These are phyloP conservation scores for Emydocephalus ijimae DNA, from an alignment of 2,113 vertebrate species.

Conservation along the genomic window DNA sequence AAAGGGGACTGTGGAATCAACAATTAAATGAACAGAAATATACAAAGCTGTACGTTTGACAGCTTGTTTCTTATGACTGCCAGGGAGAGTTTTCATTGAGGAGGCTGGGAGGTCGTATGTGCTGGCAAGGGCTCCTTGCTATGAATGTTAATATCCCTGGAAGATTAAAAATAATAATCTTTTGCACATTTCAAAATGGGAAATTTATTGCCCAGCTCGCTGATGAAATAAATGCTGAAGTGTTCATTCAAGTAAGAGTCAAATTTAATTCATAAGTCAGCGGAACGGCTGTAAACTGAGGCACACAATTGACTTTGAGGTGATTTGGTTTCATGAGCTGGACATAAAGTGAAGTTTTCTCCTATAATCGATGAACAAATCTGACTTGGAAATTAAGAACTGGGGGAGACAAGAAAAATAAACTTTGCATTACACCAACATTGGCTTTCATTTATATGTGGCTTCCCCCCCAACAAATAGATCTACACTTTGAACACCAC, in stretches of 20 bases:
- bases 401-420: too few species aligned
- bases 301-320: background rate
- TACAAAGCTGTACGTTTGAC: constrained; percentile 14
- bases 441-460: background rate
- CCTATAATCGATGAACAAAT: background rate
- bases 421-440: background rate
- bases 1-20: background rate
- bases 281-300: background rate
- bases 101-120: constrained; percentile 25
- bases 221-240: constrained; percentile 38
- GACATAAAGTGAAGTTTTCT: background rate
- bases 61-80: constrained; percentile 10
- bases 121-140: constrained; percentile 45
- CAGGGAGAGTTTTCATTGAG: constrained; percentile 36
- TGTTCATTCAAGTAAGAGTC: background rate
- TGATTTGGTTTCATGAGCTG: background rate
- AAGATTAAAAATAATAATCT: constrained; percentile 49
- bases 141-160: constrained; percentile 38
- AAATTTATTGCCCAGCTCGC: constrained; percentile 29
- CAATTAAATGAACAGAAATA: constrained; percentile 28
- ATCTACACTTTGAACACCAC: background rate
- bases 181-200: constrained; percentile 33
- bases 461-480: background rate
- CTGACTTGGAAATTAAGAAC: background rate
- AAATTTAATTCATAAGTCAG: background rate